These are phyloP conservation scores for Pachypeltis micranthus DNA, from an alignment of 1,140 invertebrate genomes.

Conservation along the genomic window DNA sequence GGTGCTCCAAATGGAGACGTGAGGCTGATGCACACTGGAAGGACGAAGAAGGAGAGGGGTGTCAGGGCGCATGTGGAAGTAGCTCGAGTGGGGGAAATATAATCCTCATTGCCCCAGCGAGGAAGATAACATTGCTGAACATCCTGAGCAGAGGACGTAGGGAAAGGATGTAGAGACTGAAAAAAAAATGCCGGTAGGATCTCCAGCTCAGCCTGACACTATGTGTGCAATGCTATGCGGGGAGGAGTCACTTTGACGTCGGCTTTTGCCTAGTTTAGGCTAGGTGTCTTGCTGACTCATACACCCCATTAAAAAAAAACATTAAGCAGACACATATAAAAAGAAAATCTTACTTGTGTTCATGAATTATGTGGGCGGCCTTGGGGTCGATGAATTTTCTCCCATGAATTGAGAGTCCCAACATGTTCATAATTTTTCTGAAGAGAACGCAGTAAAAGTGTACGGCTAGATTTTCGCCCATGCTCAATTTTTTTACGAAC, in stretches of 20 bases:
- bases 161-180: background rate
- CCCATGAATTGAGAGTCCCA: slow-evolving; percentile 64
- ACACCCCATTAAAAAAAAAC: background rate
- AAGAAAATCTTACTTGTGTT: slow-evolving; percentile 44
- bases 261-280: background rate
- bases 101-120: no score
- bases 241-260: no score
- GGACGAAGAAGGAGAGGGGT: no score
- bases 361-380: slow-evolving; percentile 55
- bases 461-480: slow-evolving; percentile 49
- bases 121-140: no score
- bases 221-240: no score
- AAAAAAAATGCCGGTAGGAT: no score
- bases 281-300: background rate
- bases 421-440: slow-evolving; percentile 60
- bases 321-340: background rate
- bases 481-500: slow-evolving; percentile 49
- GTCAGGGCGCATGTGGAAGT: no score
- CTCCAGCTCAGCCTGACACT: no score
- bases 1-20: no score
- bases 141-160: no score
- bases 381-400: slow-evolving; percentile 65
- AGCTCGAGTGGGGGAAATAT: no score
- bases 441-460: slow-evolving; percentile 81
- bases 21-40: no score